These are phyloP conservation scores for Gryon sp. DNA, from an alignment of 1,140 invertebrate genomes.

Conservation along the genomic window DNA sequence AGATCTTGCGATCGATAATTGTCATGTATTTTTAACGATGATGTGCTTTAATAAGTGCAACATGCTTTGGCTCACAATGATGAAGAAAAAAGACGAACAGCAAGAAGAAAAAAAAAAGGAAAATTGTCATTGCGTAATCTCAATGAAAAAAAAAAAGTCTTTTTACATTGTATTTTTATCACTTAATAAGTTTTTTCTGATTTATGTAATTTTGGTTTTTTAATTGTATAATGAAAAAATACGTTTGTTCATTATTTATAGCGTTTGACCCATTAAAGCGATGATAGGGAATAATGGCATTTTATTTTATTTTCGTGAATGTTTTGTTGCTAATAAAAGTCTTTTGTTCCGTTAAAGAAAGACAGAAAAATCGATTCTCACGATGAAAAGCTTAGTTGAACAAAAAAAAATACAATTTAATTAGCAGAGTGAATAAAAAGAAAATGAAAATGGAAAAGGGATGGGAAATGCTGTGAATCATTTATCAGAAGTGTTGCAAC, in stretches of 20 bases:
- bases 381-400: not conserved
- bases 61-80: not conserved
- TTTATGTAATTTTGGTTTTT: too few species aligned
- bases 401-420: not conserved
- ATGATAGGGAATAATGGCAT: too few species aligned
- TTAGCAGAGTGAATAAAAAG: not conserved
- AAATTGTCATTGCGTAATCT: not conserved
- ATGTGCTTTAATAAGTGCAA: not conserved
- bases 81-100: not conserved
- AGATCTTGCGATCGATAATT: constrained; percentile 31
- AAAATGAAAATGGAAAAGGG: not conserved
- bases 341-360: too few species aligned
- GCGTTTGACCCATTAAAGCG: too few species aligned
- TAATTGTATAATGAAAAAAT: too few species aligned
- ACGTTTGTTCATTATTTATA: too few species aligned
- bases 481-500: not conserved
- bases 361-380: too few species aligned
- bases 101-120: not conserved
- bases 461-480: too few species aligned
- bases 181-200: too few species aligned
- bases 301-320: too few species aligned
- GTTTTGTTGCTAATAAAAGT: too few species aligned
- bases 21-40: constrained; percentile 31
- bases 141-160: not conserved
- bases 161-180: not conserved